Base-by-base conservation (phyloP, 2,113 vertebrate genomes). In the Pterocles burchelli region DNA sequence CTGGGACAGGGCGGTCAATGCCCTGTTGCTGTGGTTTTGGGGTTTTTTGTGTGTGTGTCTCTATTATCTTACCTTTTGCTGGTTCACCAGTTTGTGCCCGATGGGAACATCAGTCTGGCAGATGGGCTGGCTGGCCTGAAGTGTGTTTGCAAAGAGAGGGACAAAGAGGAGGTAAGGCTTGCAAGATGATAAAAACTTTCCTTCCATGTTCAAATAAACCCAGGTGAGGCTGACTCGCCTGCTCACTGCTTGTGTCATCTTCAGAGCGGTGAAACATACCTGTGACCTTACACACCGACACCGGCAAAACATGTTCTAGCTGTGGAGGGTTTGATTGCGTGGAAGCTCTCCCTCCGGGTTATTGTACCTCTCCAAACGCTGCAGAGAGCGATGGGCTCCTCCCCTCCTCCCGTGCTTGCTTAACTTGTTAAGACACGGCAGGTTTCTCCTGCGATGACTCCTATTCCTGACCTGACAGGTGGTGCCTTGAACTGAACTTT, bases 401-500 rank as follows among this genome's bases (percentile, higher is more conserved):
- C 52, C 81, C 52, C 59, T 77, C 91, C 88, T 58, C 72, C 87
- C 85, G 19, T 20, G 51, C 93, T 91, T 72, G 87, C 85, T 87
- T 24, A 79, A 86, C 82, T 72, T 84, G 85, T 75, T 55, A 55
- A 75, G 88, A 76, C 89, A 88, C 13, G 57, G 85, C 22, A 86
- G 83, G 62, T 91, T n/a, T 12, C n/a, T 67, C 55, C 81, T 63
- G 77, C 80, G 12, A 17, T 75, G 93, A 79, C 88, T 95, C 87
- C 86, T 41, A 1, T 17, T 81, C 86, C 95, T 77, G 78, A 61
- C 80, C 92, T 70, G 85, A 34, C 95, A 94, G 95, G 85, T 76
- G 95, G 57, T 91, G 93, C 93, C 65, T 58, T 41, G 36, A 18
- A 19, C 41, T 84, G 93, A 81, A 93, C 96, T 93, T 95, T 95